Conservation (phyloP, 2,113 vertebrate genomes). For the Coptodon rendalli region DNA sequence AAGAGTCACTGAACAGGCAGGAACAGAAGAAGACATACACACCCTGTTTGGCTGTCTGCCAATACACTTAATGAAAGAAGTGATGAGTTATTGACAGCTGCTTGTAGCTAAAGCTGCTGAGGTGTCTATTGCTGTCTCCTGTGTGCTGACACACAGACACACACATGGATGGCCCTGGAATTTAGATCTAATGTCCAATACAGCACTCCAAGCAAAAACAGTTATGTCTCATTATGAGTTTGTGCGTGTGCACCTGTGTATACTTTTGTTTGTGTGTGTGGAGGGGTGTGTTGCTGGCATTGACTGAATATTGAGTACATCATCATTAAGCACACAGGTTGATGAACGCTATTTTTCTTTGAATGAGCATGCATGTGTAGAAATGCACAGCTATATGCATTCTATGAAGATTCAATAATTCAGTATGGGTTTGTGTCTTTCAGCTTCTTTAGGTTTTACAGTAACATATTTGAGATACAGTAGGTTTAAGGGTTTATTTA, state of each 20-base stretch:
- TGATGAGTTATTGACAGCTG: constrained; percentile 73
- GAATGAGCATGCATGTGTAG: background rate
- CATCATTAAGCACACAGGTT: background rate
- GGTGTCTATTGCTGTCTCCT: constrained; percentile 36
- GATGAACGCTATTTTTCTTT: background rate
- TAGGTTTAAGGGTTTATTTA: constrained; percentile 41
- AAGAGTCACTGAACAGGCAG: background rate
- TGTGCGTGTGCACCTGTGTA: background rate
- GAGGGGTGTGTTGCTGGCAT: background rate
- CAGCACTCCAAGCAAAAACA: constrained; percentile 5
- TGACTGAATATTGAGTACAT: constrained; percentile 11
- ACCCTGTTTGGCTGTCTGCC: constrained; percentile 18
- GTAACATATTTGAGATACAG: constrained; percentile 34
- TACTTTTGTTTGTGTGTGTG: background rate
- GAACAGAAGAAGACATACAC: background rate
- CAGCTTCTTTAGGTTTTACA: background rate
- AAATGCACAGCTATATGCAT: background rate
- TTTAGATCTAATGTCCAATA: background rate
- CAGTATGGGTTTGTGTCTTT: background rate
- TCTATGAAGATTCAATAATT: background rate
- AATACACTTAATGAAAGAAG: constrained; percentile 67
- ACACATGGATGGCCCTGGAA: background rate
- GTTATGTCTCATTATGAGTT: background rate
- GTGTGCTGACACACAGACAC: constrained; percentile 38
- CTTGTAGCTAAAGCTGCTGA: constrained; percentile 59